Evolutionary conservation across 2,888 invertebrate genomes (phyloP).

Genomic region (Pinctada fucata): DNA sequence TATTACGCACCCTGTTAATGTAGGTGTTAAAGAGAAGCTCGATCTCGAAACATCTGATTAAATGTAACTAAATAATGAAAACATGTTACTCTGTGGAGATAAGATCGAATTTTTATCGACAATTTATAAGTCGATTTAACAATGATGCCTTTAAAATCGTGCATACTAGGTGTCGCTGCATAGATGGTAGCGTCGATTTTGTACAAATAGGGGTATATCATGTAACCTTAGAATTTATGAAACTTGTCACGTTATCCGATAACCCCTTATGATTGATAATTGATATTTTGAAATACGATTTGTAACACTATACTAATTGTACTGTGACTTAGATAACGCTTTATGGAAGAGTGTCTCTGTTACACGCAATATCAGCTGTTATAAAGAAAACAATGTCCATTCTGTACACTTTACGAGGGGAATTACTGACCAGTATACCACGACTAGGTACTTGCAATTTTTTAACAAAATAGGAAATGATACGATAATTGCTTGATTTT

Average conservation of each 20-base stretch:
- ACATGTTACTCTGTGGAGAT: constrained; percentile 30
- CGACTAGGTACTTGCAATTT: no score
- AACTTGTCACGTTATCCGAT: not conserved
- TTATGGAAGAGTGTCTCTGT: no score
- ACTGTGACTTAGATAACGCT: no score
- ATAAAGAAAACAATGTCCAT: no score
- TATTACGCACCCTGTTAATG: constrained; percentile 11
- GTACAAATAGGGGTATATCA: constrained; percentile 3
- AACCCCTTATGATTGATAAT: not conserved
- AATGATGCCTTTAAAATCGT: constrained; percentile 18
- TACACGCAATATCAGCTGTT: no score
- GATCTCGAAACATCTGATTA: constrained; percentile 32
- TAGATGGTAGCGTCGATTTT: constrained; percentile 10
- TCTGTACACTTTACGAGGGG: no score
- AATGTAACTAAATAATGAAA: constrained; percentile 39
- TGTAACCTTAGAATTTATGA: not conserved
- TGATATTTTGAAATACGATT: not conserved
- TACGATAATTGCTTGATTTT: no score
- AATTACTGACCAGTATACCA: no score
- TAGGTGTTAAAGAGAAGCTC: constrained; percentile 23
- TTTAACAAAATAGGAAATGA: no score
- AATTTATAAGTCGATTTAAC: constrained; percentile 15
- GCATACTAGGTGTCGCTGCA: constrained; percentile 9
- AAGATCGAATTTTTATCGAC: constrained; percentile 30
- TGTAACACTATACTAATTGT: not conserved